Base-by-base conservation (phyloP, 1,140 invertebrate genomes). In the Trichonephila clavipes region DNA sequence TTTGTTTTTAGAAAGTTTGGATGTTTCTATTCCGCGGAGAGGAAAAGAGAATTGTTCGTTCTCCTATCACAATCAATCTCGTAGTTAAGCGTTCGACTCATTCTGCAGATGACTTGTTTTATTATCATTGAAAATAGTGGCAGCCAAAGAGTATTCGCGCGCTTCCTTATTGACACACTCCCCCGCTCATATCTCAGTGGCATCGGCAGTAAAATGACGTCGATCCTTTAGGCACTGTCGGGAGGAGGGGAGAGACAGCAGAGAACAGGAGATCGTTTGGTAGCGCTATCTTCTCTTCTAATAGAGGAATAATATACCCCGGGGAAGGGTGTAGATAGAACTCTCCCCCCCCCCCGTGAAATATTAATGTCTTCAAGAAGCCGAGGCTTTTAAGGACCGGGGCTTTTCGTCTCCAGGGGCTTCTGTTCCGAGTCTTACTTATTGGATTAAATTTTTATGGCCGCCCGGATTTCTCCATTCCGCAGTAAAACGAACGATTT, bases 361-460 rank as follows among this genome's bases (percentile, higher is more conserved):
- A 90, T 90, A 90, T 90, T 90, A 81, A 90, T 90, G 88, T 34
- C 69, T 90, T 19, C 34, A 34, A 77, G 44, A 90, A 28, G 66
- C 21, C 28, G 18, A 51, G 58, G 14, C 51, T 90, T 90, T 44
- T 81, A 69, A 69, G 69, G 64, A 90, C 24, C 34, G 44, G 69
- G 59, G 34, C 69, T 90, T 8, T 4, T 64, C 62, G 59, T 88
- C 86, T 44, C 59, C 24, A 16, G 86, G 72, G 66, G 51, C 44
- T 89, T 88, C 69, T 51, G 18, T 72, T 89, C 19, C 88, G 44
- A 89, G 44, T 64, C 66, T 64, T 69, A 81, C 66, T 90, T 90
- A 90, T 81, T 61, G 69, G 88, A 90, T 90, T 90, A 81, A 81
- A 90, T 81, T 90, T 90, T 90, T 90, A 90, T 59, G 64, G 51